phyloP scores from a whole-genome alignment of 2,888 invertebrate species.

The Acanthosoma haemorrhoidale region DNA sequence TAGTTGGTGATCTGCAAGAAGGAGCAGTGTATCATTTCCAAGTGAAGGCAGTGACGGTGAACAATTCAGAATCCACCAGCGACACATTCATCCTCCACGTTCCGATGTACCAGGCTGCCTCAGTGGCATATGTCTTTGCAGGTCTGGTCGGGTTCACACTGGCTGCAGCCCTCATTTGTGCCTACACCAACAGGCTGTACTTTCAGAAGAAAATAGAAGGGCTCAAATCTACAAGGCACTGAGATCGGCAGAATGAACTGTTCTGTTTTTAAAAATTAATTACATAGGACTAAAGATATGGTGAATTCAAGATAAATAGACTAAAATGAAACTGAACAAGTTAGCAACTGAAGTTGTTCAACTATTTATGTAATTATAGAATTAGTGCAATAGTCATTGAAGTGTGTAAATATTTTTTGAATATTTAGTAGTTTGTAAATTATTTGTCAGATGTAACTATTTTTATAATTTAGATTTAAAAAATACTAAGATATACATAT shows the following conservation, averaged over 20 bases:
- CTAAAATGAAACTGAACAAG: background rate
- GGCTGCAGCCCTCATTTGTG: conserved; percentile 32
- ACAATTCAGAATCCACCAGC: conserved; percentile 44
- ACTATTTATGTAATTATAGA: background rate
- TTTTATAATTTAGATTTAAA: too few relatives aligned
- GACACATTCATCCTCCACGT: conserved; percentile 60
- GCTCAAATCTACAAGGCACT: conserved; percentile 26
- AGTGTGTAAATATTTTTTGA: background rate
- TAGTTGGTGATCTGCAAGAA: conserved; percentile 65
- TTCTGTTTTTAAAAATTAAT: too few relatives aligned
- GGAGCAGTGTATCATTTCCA: conserved; percentile 69
- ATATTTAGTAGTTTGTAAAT: too few relatives aligned
- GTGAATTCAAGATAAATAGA: too few relatives aligned
- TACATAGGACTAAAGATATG: too few relatives aligned
- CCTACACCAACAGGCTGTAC: conserved; percentile 35
- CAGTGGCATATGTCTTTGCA: conserved; percentile 29
- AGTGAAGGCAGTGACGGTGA: conserved; percentile 60
- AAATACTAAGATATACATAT: too few relatives aligned
- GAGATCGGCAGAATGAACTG: too few relatives aligned
- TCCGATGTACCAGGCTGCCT: conserved; percentile 56
- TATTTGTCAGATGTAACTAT: too few relatives aligned
- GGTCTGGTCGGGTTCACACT: conserved; percentile 30
- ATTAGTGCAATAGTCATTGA: background rate
- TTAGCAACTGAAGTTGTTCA: too few relatives aligned
- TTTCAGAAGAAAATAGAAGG: conserved; percentile 31